Percentiles rank a stretch among this genome's conserved stretches.
phyloP scores from a whole-genome alignment of 2,888 invertebrate species.

The Acrobasis suavella region DNA sequence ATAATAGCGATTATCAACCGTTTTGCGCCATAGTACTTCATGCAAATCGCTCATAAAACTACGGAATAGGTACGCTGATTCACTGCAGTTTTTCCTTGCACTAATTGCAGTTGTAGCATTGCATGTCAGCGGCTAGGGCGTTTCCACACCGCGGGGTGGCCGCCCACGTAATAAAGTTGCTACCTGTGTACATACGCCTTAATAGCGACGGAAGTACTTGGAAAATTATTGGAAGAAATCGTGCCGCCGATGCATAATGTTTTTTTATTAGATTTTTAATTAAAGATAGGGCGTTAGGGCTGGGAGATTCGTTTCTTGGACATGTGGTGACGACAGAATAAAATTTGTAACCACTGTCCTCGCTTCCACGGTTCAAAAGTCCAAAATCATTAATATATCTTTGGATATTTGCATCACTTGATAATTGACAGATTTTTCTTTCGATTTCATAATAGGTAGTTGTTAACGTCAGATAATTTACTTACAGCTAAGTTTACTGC shows the following conservation, averaged over 20 bases:
- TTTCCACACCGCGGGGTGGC: constrained; percentile 1
- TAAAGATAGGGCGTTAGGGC: background rate
- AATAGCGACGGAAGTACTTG: constrained; percentile 3
- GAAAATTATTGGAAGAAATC: constrained; percentile 7
- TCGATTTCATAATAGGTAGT: too few relatives aligned
- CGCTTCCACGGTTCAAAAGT: too few relatives aligned
- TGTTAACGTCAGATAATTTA: too few relatives aligned
- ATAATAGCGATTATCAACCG: too few relatives aligned
- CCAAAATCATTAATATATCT: too few relatives aligned
- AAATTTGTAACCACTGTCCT: too few relatives aligned
- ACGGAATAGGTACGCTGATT: background rate
- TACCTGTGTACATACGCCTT: constrained; percentile 13
- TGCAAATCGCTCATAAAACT: too few relatives aligned
- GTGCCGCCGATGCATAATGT: background rate
- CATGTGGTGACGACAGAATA: too few relatives aligned
- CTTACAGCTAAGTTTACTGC: too few relatives aligned
- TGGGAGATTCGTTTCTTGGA: background rate
- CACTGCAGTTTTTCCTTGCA: constrained; percentile 5
- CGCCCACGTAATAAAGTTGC: constrained; percentile 1
- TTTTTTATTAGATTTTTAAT: background rate
- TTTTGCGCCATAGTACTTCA: too few relatives aligned
- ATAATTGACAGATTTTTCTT: too few relatives aligned
- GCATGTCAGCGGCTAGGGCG: constrained; percentile 7
- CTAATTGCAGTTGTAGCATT: constrained; percentile 6
- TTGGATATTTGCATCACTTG: too few relatives aligned